These are phyloP conservation scores for Andricus grossulariae DNA, from an alignment of 1,140 invertebrate genomes.

Conservation along the genomic window DNA sequence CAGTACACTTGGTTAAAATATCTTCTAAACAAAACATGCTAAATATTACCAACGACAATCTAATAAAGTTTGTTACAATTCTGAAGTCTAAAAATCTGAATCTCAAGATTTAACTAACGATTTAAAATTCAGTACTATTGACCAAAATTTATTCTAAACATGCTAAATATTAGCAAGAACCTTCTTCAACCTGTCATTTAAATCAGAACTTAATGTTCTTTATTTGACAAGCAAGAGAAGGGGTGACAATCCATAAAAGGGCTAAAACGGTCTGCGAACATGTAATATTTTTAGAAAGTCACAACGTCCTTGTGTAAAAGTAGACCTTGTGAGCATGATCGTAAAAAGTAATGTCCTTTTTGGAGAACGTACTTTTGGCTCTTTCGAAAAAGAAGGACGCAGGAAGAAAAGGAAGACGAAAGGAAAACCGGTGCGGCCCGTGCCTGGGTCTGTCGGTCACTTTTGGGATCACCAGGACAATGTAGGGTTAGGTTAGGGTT, in stretches of 20 bases:
- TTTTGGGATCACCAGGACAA: constrained; percentile 34
- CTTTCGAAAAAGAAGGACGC: neutral
- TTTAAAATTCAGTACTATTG: too few species aligned
- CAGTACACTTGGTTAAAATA: too few species aligned
- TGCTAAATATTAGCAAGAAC: too few species aligned
- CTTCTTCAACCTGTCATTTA: too few species aligned
- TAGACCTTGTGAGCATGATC: neutral
- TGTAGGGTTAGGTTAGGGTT: constrained; percentile 42
- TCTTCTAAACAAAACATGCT: too few species aligned
- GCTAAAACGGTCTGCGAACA: constrained; percentile 6
- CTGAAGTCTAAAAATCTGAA: too few species aligned
- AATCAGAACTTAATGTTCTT: too few species aligned
- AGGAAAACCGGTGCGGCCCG: constrained; percentile 66
- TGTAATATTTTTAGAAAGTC: constrained; percentile 20
- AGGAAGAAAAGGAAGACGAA: neutral
- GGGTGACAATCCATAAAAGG: constrained; percentile 27
- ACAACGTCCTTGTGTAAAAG: constrained; percentile 1
- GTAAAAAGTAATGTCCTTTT: constrained; percentile 17
- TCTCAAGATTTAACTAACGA: too few species aligned
- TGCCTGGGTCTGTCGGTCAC: constrained; percentile 52
- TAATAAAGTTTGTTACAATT: too few species aligned
- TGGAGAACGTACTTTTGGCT: neutral
- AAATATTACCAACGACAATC: too few species aligned
- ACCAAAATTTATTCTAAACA: too few species aligned
- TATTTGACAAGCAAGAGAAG: neutral